Evolutionary conservation across 2,888 invertebrate species (phyloP).

Genomic region (Nomada lathburiana): DNA sequence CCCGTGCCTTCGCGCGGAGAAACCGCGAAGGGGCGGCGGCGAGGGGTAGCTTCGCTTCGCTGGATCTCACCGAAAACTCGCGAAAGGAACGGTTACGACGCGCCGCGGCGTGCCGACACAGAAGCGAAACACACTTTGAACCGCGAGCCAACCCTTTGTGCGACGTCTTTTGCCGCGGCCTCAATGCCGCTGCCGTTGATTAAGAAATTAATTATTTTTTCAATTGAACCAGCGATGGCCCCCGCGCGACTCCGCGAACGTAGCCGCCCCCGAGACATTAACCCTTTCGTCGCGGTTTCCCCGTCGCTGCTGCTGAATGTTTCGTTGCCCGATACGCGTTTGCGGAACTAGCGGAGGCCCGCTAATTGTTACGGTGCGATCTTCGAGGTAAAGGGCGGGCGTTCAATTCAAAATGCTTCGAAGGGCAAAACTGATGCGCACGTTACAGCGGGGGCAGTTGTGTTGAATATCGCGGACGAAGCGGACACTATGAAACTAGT

Average conservation of each 20-base stretch:
- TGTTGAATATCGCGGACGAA: neutral
- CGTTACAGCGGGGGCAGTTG: neutral
- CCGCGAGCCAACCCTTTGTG: slow-evolving; percentile 38
- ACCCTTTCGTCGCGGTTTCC: neutral
- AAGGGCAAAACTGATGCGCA: neutral
- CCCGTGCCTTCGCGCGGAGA: slow-evolving; percentile 66
- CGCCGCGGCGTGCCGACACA: slow-evolving; percentile 35
- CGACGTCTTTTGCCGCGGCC: slow-evolving; percentile 36
- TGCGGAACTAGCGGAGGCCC: too few species aligned
- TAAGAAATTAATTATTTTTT: slow-evolving; percentile 59
- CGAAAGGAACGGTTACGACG: slow-evolving; percentile 53
- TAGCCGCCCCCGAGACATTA: neutral
- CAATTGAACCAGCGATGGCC: slow-evolving; percentile 17
- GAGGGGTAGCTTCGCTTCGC: slow-evolving; percentile 52
- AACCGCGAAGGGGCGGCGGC: slow-evolving; percentile 35
- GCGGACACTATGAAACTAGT: too few species aligned
- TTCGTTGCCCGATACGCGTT: too few species aligned
- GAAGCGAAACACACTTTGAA: slow-evolving; percentile 41
- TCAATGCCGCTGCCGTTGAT: slow-evolving; percentile 52
- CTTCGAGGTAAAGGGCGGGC: neutral
- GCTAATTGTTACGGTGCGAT: neutral
- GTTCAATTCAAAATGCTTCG: neutral
- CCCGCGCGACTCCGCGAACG: neutral
- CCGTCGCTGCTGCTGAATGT: neutral
- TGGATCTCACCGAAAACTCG: slow-evolving; percentile 59